Base-by-base conservation (phyloP, 2,888 invertebrate species). In the Autographa gamma region DNA sequence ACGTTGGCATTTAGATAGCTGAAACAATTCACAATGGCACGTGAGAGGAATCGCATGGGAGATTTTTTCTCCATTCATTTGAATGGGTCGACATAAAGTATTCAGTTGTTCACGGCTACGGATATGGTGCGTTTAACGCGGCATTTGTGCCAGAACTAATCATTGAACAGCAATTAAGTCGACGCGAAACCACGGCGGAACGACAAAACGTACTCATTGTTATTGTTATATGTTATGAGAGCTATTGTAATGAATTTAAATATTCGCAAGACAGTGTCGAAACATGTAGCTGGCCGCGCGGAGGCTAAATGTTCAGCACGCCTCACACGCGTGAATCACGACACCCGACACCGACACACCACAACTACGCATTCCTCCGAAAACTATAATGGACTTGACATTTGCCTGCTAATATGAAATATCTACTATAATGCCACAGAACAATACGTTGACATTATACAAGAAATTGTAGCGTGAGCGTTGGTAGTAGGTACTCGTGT, bases 11-110 rank as follows among this genome's bases (percentile, higher is more conserved):
- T 91, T 90, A 89, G 88, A 87, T 86, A 83, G 85, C 85, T 84
- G 79, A 86, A 92, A 94, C 93, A 94, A 94, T 93, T 83, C 91
- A 94, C 94, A 94, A 94, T 92, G 85, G 91, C 91, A 92, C 92
- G 93, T 93, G 93, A 93, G 93, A 93, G 91, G 90, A 90, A 91
- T 91, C 88, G 90, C 93, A 91, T 91, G 93, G 88, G 92, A 91
- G 89, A 85, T 89, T 93, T 92, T 91, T 91, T 83, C 77, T 80
- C 73, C 77, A 80, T 87, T 82, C 84, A 85, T 88, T 86, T 85
- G 84, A 84, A 88, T 88, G 83, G 83, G 81, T 73, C 71, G 75
- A 77, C 73, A 66, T 64, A 69, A 69, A 70, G 67, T 80, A 77
- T 76, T 73, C 75, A 75, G 75, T 77, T 84, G 80, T 86, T 86